Evolutionary conservation across 2,888 invertebrate genomes (phyloP).

Genomic region (Drosophila algonquin): DNA sequence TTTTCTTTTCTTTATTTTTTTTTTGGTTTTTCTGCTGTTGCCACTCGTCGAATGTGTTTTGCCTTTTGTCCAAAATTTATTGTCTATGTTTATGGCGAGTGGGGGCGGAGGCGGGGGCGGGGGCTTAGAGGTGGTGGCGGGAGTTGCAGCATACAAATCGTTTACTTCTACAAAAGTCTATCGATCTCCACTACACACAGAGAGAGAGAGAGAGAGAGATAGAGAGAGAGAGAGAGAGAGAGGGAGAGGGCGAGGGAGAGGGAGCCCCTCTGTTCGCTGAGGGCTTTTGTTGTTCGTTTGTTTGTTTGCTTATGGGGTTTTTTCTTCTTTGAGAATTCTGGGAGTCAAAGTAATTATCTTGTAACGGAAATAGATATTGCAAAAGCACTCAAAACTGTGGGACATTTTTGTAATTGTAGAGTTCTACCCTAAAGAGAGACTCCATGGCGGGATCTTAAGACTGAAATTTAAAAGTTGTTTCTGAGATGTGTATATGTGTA

Average conservation of each 20-base stretch:
- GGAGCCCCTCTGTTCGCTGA: conserved; percentile 18
- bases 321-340: conserved; percentile 2
- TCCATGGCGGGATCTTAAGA: neutral
- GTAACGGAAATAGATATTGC: conserved; percentile 34
- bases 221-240: conserved; percentile 30
- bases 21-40: conserved; percentile 50
- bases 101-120: conserved; percentile 7
- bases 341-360: conserved; percentile 42
- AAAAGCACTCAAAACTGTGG: neutral
- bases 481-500: too few species aligned
- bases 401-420: neutral
- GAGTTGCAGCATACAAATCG: conserved; percentile 54
- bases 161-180: conserved; percentile 57
- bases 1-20: conserved; percentile 16
- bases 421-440: neutral
- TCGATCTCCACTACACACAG: conserved; percentile 54
- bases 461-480: neutral
- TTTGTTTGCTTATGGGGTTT: conserved; percentile 21
- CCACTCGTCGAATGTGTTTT: conserved; percentile 67
- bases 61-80: conserved; percentile 69
- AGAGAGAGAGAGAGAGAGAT: too few species aligned
- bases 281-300: conserved; percentile 20
- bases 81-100: conserved; percentile 52
- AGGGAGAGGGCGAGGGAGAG: conserved; percentile 14
- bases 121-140: conserved; percentile 15